Evolutionary conservation across 2,797 vertebrate genomes (phyloP).

Genomic region (Podargus strigoides): DNA sequence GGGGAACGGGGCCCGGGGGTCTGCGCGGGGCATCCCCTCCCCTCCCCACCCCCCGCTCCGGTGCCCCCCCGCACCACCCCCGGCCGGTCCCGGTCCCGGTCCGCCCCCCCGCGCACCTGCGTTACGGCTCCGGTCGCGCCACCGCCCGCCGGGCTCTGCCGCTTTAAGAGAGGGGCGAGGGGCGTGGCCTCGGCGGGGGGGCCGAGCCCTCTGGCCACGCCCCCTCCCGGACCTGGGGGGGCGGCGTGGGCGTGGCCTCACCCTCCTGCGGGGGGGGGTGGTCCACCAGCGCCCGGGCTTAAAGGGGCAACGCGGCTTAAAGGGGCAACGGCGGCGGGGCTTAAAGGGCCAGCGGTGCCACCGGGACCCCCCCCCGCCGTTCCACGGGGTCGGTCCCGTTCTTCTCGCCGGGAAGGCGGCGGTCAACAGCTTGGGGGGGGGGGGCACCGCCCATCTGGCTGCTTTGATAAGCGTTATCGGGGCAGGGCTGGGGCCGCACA

Average conservation of each 20-base stretch:
- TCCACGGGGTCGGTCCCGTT: background rate
- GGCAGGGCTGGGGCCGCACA: background rate
- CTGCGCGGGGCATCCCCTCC: background rate
- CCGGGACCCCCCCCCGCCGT: too few relatives aligned
- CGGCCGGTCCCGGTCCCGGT: background rate
- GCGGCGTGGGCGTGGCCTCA: accelerated
- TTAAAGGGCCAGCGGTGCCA: background rate
- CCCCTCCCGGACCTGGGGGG: background rate
- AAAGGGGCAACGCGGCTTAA: background rate
- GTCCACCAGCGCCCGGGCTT: background rate
- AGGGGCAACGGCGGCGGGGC: background rate
- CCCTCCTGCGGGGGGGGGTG: too few relatives aligned
- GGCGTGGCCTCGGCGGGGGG: background rate
- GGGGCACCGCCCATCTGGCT: too few relatives aligned
- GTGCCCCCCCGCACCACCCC: background rate
- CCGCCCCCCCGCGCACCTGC: background rate
- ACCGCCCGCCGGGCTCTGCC: accelerated
- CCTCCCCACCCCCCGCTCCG: too few relatives aligned
- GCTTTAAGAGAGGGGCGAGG: background rate
- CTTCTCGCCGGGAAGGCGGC: background rate
- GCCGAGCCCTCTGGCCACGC: accelerated
- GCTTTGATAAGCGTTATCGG: background rate
- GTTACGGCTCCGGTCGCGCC: background rate
- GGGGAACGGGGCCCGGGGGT: too few relatives aligned
- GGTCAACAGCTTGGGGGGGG: too few relatives aligned